Conservation (phyloP, 2,113 vertebrate species). For the Lipophrys pholis region DNA sequence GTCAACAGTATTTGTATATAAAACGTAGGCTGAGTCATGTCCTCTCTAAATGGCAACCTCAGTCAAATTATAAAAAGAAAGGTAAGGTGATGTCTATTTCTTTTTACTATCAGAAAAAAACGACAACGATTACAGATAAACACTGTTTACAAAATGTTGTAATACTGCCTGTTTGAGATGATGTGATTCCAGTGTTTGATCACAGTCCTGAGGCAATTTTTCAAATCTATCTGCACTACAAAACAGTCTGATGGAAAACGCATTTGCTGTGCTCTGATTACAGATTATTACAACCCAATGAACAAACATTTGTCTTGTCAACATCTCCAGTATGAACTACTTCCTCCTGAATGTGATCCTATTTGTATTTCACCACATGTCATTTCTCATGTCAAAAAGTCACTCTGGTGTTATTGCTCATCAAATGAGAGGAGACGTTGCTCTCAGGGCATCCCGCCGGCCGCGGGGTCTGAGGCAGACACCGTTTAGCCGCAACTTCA, state of each 20-base stretch:
- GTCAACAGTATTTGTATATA: constrained; percentile 60
- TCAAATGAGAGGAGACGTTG: constrained; percentile 42
- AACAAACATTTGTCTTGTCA: constrained; percentile 82
- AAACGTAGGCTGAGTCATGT: constrained; percentile 39
- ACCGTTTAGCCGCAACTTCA: constrained; percentile 27
- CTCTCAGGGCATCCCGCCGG: constrained; percentile 27
- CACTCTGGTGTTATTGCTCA: constrained; percentile 48
- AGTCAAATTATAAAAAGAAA: constrained; percentile 26
- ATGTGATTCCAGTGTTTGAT: constrained; percentile 77
- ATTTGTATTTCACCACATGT: constrained; percentile 59
- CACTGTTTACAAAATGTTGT: constrained; percentile 77
- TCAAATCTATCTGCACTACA: constrained; percentile 73
- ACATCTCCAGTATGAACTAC: constrained; percentile 69
- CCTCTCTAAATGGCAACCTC: constrained; percentile 53
- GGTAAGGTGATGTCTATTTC: constrained; percentile 44
- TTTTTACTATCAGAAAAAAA: constrained; percentile 53
- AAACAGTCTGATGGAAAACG: constrained; percentile 75
- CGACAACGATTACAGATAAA: constrained; percentile 75
- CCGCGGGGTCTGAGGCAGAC: constrained; percentile 14
- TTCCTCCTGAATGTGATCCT: constrained; percentile 67
- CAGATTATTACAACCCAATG: constrained; percentile 79
- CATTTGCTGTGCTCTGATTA: constrained; percentile 78
- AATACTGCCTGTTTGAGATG: constrained; percentile 71
- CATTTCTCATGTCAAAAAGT: constrained; percentile 70
- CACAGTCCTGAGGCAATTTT: constrained; percentile 74